These are phyloP conservation scores for Sycophila sp. DNA, from an alignment of 1,140 invertebrate genomes.

Conservation along the genomic window DNA sequence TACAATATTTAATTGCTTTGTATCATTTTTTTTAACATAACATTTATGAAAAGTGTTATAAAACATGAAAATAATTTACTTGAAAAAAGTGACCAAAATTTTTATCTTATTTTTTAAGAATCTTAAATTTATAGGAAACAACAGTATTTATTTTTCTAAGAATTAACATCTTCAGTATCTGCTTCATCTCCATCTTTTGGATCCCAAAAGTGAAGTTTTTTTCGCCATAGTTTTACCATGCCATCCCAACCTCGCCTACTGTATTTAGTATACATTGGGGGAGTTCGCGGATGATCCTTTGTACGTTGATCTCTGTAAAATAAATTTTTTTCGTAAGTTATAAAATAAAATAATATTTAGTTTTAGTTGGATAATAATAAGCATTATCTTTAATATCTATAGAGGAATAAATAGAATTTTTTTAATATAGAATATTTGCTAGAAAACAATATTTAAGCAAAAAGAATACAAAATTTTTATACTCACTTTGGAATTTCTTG, in stretches of 20 bases:
- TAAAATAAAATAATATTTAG: constrained; percentile 15
- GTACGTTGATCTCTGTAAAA: constrained; percentile 72
- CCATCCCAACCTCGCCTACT: constrained; percentile 91
- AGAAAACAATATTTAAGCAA: too few species aligned
- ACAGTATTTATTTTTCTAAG: constrained; percentile 5
- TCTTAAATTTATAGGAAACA: constrained; percentile 14
- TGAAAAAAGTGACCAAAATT: constrained; percentile 2
- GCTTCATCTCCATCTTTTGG: constrained; percentile 52
- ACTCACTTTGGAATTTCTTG: constrained; percentile 78
- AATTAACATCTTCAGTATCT: constrained; percentile 17
- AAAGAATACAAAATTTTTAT: neutral
- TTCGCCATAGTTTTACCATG: constrained; percentile 86
- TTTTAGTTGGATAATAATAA: constrained; percentile 10
- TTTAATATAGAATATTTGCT: too few species aligned
- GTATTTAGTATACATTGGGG: constrained; percentile 86
- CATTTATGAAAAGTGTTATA: constrained; percentile 24
- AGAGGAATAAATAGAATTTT: constrained; percentile 25
- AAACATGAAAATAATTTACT: constrained; percentile 31
- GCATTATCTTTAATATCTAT: constrained; percentile 10
- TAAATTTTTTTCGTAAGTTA: too few species aligned
- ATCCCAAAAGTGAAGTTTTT: constrained; percentile 86
- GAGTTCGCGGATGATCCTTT: constrained; percentile 84
- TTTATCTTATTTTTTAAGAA: constrained; percentile 4
- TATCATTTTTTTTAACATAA: neutral
- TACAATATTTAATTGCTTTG: neutral